Conservation (phyloP, 1,140 invertebrate species). For the Neotoxoptera formosana region DNA sequence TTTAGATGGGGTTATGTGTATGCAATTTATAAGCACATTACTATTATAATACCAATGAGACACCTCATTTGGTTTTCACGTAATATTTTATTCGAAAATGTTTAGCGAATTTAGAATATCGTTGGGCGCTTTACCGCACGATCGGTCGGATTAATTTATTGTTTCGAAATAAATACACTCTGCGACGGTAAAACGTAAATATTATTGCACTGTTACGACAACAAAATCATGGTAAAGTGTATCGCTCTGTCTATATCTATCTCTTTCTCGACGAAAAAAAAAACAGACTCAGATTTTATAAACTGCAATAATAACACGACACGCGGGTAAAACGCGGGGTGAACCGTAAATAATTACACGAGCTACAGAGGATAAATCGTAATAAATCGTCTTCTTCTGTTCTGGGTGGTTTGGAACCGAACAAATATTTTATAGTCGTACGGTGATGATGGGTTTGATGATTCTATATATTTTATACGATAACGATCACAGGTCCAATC, state of each 20-base stretch:
- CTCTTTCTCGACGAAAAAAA: background rate
- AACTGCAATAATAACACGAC: background rate
- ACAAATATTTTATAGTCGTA: background rate
- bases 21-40: background rate
- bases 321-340: too few species aligned
- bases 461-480: background rate
- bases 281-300: background rate
- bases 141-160: background rate
- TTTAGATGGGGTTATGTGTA: background rate
- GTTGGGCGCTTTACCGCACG: background rate
- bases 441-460: background rate
- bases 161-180: background rate
- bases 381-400: background rate
- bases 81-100: background rate
- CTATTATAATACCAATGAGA: background rate
- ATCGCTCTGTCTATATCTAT: background rate
- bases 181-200: background rate
- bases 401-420: background rate
- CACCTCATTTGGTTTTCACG: background rate
- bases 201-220: background rate
- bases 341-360: background rate
- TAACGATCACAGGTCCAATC: background rate
- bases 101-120: background rate
- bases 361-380: background rate
- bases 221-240: background rate